phyloP scores from a whole-genome alignment of 2,113 vertebrate species.

The Sciurus niger region DNA sequence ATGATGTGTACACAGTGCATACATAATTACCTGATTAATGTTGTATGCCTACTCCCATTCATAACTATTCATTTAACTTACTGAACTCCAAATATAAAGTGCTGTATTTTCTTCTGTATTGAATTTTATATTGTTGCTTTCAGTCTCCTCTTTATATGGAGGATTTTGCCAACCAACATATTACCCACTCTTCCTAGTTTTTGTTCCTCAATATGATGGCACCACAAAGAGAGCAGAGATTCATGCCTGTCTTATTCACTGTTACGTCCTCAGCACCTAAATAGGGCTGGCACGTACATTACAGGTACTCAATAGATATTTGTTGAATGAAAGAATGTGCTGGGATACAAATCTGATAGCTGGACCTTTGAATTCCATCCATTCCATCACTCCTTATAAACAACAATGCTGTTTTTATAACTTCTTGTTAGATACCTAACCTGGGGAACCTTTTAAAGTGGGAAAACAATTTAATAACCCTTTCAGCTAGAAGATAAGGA shows the following conservation, averaged over 20 bases:
- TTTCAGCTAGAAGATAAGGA: not conserved
- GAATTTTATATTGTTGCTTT: conserved; percentile 7
- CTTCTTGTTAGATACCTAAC: not conserved
- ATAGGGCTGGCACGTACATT: not conserved
- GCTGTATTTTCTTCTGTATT: not conserved
- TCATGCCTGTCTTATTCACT: not conserved
- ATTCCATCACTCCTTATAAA: conserved; percentile 7
- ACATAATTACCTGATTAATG: not conserved
- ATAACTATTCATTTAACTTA: not conserved
- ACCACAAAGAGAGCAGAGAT: not conserved
- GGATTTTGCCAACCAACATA: not conserved
- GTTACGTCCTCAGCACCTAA: not conserved
- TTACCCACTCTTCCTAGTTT: not conserved
- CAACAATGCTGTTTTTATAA: not conserved
- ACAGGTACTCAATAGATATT: not conserved
- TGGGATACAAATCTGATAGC: not conserved
- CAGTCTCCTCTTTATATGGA: not conserved
- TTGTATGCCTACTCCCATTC: not conserved
- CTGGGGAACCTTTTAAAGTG: not conserved
- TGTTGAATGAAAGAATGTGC: not conserved
- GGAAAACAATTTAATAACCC: not conserved
- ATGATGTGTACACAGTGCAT: not conserved
- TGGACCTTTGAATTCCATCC: not conserved
- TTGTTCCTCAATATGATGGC: not conserved
- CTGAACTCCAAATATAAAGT: not conserved